Conservation (phyloP, 2,888 invertebrate species). For the Clostera curtula region DNA sequence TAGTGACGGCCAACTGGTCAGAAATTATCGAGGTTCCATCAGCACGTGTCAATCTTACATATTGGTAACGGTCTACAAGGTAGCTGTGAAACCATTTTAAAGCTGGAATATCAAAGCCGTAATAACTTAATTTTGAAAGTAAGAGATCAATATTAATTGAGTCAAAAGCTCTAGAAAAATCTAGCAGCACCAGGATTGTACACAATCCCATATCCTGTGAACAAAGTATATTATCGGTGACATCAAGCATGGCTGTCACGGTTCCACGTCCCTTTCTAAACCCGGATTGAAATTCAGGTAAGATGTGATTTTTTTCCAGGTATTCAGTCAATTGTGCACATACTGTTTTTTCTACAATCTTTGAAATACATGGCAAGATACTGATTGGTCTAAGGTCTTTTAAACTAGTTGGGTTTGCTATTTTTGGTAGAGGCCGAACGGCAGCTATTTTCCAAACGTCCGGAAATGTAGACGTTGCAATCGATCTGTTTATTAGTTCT, state of each 20-base stretch:
- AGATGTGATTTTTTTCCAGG: slow-evolving; percentile 1
- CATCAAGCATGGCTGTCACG: slow-evolving; percentile 10
- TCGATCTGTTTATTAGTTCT: slow-evolving; percentile 3
- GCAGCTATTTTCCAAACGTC: slow-evolving; percentile 1
- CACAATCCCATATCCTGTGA: slow-evolving; percentile 10
- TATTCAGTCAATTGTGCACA: slow-evolving; percentile 1
- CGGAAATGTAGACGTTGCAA: slow-evolving; percentile 1
- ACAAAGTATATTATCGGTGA: slow-evolving; percentile 9
- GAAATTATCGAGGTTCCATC: no score
- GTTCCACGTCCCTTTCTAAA: no score
- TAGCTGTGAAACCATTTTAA: slow-evolving; percentile 7
- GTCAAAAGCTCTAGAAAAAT: slow-evolving; percentile 14
- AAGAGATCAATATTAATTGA: slow-evolving; percentile 6
- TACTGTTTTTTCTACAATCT: slow-evolving; percentile 7
- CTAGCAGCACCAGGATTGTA: no score
- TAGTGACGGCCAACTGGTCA: no score
- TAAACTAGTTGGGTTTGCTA: slow-evolving; percentile 1
- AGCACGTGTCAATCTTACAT: no score
- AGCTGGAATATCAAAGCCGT: slow-evolving; percentile 3
- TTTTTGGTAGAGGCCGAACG: slow-evolving; percentile 4
- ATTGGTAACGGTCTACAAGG: slow-evolving; percentile 4
- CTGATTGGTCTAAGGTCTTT: slow-evolving; percentile 16
- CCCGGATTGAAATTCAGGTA: slow-evolving; percentile 6
- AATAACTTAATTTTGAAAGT: slow-evolving; percentile 6
- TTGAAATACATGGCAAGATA: slow-evolving; percentile 10